A percentile compares a stretch with the other conserved stretches of the same genome.
Conservation (phyloP, 2,888 invertebrate genomes). For the Leptinotarsa juncta region DNA sequence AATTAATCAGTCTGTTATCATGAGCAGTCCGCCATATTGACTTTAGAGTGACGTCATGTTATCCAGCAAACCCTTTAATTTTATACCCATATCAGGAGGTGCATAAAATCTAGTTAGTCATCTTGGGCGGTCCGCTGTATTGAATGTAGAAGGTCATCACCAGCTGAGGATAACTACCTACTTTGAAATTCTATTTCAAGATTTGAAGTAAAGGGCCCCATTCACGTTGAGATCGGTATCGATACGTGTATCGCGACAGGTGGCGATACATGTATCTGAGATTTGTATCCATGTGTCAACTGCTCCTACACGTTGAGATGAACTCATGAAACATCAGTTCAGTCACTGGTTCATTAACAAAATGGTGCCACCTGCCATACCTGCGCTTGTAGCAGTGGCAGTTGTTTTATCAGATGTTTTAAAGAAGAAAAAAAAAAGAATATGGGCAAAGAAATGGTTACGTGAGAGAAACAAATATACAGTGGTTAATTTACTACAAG, state of each 20-base stretch:
- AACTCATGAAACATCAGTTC: conserved; percentile 24
- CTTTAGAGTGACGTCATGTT: too few species aligned
- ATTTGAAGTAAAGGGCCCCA: conserved; percentile 12
- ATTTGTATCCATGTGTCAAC: conserved; percentile 24
- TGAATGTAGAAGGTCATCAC: too few species aligned
- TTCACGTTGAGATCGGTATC: conserved; percentile 27
- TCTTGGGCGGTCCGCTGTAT: too few species aligned
- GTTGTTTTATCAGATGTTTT: conserved; percentile 7
- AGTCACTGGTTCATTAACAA: conserved; percentile 12
- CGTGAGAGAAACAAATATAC: conserved; percentile 24
- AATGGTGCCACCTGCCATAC: conserved; percentile 16
- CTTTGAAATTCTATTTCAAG: too few species aligned
- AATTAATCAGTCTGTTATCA: too few species aligned
- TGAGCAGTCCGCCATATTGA: too few species aligned
- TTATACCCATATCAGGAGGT: too few species aligned
- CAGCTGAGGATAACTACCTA: too few species aligned
- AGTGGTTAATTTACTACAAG: conserved; percentile 21
- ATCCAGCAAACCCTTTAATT: too few species aligned
- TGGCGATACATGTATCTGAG: conserved; percentile 25
- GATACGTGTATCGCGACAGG: conserved; percentile 21
- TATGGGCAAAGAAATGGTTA: conserved; percentile 23
- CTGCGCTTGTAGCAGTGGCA: conserved; percentile 6
- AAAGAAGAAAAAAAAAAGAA: conserved; percentile 18
- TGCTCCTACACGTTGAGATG: conserved; percentile 25
- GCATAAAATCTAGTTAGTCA: too few species aligned